Percentiles rank a stretch among this genome's conserved stretches.
phyloP scores from a whole-genome alignment of 1,140 invertebrate species.

The Drosophila obscura region DNA sequence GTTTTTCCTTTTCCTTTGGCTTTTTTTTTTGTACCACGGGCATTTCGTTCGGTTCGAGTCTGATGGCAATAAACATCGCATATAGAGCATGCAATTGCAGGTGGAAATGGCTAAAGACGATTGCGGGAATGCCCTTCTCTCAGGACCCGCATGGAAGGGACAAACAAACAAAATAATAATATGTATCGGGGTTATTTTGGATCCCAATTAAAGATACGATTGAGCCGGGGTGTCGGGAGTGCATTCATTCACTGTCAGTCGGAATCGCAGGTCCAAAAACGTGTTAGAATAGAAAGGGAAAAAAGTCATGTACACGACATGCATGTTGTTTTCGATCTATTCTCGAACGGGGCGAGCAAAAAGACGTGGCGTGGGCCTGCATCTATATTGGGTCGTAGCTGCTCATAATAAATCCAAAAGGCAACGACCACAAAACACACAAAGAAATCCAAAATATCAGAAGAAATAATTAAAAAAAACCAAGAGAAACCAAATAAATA shows the following conservation, averaged over 20 bases:
- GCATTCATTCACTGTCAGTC: too few species aligned
- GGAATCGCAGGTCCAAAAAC: too few species aligned
- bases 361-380: too few species aligned
- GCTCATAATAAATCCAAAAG: neutral
- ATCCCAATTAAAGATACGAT: too few species aligned
- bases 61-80: slow-evolving; percentile 12
- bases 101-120: slow-evolving; percentile 1
- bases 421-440: slow-evolving; percentile 27
- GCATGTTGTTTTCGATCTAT: too few species aligned
- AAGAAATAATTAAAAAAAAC: slow-evolving; percentile 4
- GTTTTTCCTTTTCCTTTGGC: slow-evolving; percentile 1
- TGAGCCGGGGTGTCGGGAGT: too few species aligned
- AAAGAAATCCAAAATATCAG: slow-evolving; percentile 32
- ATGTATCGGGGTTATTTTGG: slow-evolving; percentile 28
- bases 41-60: slow-evolving; percentile 23
- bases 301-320: too few species aligned
- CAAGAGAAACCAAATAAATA: slow-evolving; percentile 4
- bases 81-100: neutral
- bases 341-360: too few species aligned
- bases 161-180: neutral
- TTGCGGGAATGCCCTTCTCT: slow-evolving; percentile 7
- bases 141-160: neutral
- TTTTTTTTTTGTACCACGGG: slow-evolving; percentile 7
- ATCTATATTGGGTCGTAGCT: too few species aligned
- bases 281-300: too few species aligned